Conservation (phyloP, 2,113 vertebrate species). For the Hippocampus comes region DNA sequence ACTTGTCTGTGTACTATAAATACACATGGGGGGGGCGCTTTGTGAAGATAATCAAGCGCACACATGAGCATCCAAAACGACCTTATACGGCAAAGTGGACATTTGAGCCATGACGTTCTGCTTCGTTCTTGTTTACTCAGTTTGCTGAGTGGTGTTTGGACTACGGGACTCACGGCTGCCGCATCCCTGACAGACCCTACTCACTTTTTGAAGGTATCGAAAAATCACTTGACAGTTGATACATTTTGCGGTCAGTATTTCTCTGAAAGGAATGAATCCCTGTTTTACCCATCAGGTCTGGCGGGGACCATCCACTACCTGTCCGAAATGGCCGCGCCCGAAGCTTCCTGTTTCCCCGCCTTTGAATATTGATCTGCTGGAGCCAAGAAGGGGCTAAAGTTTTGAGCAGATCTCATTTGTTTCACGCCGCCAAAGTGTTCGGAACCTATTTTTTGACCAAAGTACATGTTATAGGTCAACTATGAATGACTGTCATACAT, state of each 20-base stretch:
- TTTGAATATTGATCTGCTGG: slow-evolving; percentile 83
- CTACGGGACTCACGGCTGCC: slow-evolving; percentile 92
- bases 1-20: too few species aligned
- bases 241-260: neutral
- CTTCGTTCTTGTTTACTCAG: slow-evolving; percentile 57
- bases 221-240: neutral
- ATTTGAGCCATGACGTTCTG: neutral
- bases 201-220: slow-evolving; percentile 95
- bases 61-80: neutral
- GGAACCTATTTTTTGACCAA: neutral
- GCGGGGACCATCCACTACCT: slow-evolving; percentile 92
- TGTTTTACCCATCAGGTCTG: slow-evolving; percentile 80
- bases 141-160: slow-evolving; percentile 98
- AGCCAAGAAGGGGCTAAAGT: neutral
- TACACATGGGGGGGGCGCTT: neutral
- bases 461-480: neutral
- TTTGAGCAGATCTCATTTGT: neutral
- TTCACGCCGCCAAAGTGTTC: neutral
- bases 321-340: slow-evolving; percentile 83
- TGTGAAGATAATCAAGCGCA: neutral
- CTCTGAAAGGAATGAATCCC: neutral
- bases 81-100: neutral
- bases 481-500: too few species aligned
- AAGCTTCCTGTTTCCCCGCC: slow-evolving; percentile 86
- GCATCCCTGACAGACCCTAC: slow-evolving; percentile 94